phyloP scores from a whole-genome alignment of 2,888 invertebrate species.

The Diabrotica balteata region DNA sequence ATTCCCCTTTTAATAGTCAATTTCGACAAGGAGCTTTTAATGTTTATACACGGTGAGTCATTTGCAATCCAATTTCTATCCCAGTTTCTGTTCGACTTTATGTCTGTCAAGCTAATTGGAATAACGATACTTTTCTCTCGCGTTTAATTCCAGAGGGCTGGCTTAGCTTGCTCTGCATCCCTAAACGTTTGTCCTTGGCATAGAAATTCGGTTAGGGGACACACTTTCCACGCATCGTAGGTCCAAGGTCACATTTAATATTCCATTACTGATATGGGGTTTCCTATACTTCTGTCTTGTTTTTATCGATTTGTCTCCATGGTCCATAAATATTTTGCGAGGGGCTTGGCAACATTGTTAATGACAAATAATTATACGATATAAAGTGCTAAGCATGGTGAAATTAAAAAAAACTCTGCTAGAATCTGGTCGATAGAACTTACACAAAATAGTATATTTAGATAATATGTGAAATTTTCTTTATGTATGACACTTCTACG shows the following conservation, averaged over 20 bases:
- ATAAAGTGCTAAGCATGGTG: no score
- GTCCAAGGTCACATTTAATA: constrained; percentile 32
- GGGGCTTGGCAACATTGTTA: no score
- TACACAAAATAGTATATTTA: no score
- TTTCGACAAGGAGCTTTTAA: constrained; percentile 14
- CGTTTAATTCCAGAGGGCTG: constrained; percentile 25
- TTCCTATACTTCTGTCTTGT: constrained; percentile 21
- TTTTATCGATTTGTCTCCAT: constrained; percentile 25
- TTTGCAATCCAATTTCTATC: constrained; percentile 25
- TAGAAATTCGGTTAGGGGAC: constrained; percentile 31
- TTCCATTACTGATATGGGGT: constrained; percentile 32
- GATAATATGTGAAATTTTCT: no score
- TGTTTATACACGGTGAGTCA: constrained; percentile 19
- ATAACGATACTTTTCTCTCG: constrained; percentile 32
- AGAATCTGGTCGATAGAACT: no score
- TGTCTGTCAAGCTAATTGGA: constrained; percentile 31
- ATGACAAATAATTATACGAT: no score
- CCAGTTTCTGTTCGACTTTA: constrained; percentile 28
- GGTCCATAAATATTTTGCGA: constrained; percentile 11
- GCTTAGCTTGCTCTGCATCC: constrained; percentile 24
- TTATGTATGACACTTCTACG: no score
- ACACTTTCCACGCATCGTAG: constrained; percentile 30
- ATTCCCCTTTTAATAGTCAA: constrained; percentile 18
- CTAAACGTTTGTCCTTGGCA: constrained; percentile 34
- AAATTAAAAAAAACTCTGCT: no score